Evolutionary conservation across 2,797 vertebrate genomes (phyloP).

Genomic region (Oreochromis grahami): DNA sequence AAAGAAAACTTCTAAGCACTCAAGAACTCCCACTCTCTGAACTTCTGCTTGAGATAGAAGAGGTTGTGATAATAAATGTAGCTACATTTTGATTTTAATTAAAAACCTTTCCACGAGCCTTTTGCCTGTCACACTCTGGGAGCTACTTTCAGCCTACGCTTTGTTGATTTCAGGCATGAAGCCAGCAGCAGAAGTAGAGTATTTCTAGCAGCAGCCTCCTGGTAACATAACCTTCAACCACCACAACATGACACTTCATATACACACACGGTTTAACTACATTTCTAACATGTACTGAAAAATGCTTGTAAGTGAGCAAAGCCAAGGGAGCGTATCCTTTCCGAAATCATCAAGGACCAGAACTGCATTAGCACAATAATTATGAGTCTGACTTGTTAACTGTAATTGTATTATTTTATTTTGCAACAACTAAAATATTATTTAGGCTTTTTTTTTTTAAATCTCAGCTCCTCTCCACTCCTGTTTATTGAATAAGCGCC

Average conservation of each 20-base stretch:
- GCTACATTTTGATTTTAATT: background rate
- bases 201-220: background rate
- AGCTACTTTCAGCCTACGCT: background rate
- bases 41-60: background rate
- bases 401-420: background rate
- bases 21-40: background rate
- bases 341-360: background rate
- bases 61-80: background rate
- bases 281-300: background rate
- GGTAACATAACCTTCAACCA: background rate
- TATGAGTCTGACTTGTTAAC: background rate
- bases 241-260: fast-evolving
- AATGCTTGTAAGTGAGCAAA: background rate
- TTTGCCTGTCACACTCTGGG: background rate
- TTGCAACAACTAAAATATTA: background rate
- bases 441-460: fast-evolving
- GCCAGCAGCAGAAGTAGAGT: background rate
- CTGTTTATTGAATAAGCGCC: background rate
- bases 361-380: background rate
- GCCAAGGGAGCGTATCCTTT: background rate
- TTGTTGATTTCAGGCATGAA: background rate
- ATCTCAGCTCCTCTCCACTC: background rate
- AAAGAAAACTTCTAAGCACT: background rate
- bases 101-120: background rate
- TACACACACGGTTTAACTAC: fast-evolving